These are phyloP conservation scores for Ataeniobius toweri DNA, from an alignment of 2,797 vertebrate genomes.

Conservation along the genomic window DNA sequence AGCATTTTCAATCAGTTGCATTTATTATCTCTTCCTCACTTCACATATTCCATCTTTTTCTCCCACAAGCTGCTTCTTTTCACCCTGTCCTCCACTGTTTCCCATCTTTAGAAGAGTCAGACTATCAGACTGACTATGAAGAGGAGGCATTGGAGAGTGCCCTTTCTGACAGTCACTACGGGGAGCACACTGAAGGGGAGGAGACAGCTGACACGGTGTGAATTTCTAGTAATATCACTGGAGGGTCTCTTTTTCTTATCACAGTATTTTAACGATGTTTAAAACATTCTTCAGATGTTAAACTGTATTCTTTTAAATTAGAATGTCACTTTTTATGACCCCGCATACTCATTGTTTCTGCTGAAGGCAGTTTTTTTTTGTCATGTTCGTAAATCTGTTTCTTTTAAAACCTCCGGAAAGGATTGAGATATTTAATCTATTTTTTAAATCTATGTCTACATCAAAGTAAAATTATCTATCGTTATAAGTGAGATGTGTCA, in stretches of 20 bases:
- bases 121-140: conserved; percentile 94
- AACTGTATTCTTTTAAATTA: neutral
- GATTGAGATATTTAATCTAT: neutral
- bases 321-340: neutral
- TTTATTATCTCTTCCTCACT: conserved; percentile 30
- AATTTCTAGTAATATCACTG: conserved; percentile 74
- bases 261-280: neutral
- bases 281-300: neutral
- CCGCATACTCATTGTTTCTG: neutral
- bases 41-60: conserved; percentile 33
- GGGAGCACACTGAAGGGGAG: conserved; percentile 77
- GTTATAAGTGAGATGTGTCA: too few relatives aligned
- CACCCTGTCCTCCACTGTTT: conserved; percentile 38
- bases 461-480: too few relatives aligned
- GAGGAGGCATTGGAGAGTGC: conserved; percentile 85
- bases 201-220: conserved; percentile 86
- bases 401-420: neutral
- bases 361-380: neutral
- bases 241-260: conserved; percentile 6
- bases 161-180: conserved; percentile 74
- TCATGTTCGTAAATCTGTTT: neutral
- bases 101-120: conserved; percentile 87
- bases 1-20: conserved; percentile 24
- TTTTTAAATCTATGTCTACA: too few relatives aligned
- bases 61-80: conserved; percentile 46